Conservation (phyloP, 2,797 vertebrate species). For the Miichthys miiuy region DNA sequence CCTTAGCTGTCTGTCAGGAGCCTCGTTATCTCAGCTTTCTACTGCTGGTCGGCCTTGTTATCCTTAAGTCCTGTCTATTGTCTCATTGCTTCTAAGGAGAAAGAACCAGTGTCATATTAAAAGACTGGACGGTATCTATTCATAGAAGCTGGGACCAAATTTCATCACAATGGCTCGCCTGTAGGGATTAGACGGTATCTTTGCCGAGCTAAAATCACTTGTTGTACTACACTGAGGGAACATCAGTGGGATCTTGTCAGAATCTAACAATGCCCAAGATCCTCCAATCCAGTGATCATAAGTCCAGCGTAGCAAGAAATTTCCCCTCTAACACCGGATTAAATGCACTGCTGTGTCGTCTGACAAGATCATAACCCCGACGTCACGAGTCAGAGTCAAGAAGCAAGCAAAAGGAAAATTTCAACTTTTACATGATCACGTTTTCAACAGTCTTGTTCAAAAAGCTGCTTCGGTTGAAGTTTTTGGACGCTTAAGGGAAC, state of each 20-base stretch:
- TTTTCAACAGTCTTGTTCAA: neutral
- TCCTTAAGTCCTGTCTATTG: conserved; percentile 71
- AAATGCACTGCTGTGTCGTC: conserved; percentile 15
- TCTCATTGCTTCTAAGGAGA: conserved; percentile 70
- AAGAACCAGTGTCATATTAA: conserved; percentile 64
- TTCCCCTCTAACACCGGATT: conserved; percentile 45
- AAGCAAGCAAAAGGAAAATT: neutral
- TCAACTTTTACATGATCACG: neutral
- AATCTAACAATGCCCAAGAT: conserved; percentile 25
- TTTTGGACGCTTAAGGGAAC: neutral
- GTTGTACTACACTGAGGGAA: conserved; percentile 36
- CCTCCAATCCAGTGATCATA: conserved; percentile 48
- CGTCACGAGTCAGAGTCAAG: neutral
- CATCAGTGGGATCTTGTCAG: conserved; percentile 48
- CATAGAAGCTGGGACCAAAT: conserved; percentile 45
- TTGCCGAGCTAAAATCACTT: conserved; percentile 23
- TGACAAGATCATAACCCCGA: conserved; percentile 34
- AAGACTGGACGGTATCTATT: conserved; percentile 60
- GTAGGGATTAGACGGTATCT: conserved; percentile 52
- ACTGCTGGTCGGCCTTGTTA: conserved; percentile 72
- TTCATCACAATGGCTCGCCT: conserved; percentile 21
- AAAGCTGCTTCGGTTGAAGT: neutral
- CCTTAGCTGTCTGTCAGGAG: conserved; percentile 71
- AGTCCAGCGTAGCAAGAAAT: conserved; percentile 15
- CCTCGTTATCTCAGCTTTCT: conserved; percentile 76